Conservation (phyloP, 2,113 vertebrate species). For the Nycticorax nycticorax region DNA sequence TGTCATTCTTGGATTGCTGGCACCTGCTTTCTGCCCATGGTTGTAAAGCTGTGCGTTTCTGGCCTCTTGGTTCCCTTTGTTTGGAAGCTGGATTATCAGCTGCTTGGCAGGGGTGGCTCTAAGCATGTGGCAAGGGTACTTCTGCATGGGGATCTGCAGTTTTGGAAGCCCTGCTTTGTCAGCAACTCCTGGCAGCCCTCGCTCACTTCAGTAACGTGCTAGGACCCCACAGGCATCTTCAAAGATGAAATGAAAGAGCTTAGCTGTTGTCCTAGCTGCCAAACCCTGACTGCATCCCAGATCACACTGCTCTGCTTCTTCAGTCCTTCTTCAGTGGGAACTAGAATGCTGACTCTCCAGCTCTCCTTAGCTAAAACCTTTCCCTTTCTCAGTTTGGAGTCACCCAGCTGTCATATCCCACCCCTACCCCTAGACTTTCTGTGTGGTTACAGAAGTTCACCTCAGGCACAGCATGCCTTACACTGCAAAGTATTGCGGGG, state of each 20-base stretch:
- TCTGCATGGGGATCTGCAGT: not conserved
- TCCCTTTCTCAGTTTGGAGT: not conserved
- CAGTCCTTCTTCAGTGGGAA: not conserved
- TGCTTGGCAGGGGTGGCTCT: not conserved
- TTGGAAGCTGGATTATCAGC: constrained; percentile 2
- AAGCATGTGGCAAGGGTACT: not conserved
- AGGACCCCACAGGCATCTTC: not conserved
- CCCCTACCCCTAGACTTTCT: not conserved
- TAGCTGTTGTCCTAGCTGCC: not conserved
- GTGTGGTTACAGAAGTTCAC: not conserved
- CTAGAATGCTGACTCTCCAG: not conserved
- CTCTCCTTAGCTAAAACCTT: not conserved
- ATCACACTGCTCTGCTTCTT: not conserved
- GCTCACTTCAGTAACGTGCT: not conserved
- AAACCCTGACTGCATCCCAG: not conserved
- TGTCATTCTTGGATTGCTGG: not conserved
- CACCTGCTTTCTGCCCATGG: not conserved
- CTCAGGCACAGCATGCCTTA: not conserved
- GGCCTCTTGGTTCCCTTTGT: not conserved
- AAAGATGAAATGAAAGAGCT: not conserved
- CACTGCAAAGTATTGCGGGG: not conserved
- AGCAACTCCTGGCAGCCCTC: not conserved
- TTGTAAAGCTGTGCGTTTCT: not conserved
- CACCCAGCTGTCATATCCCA: not conserved
- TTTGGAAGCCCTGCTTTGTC: not conserved